These are phyloP conservation scores for Erinaceus europaeus DNA, from an alignment of 2,113 vertebrate species.

Conservation along the genomic window DNA sequence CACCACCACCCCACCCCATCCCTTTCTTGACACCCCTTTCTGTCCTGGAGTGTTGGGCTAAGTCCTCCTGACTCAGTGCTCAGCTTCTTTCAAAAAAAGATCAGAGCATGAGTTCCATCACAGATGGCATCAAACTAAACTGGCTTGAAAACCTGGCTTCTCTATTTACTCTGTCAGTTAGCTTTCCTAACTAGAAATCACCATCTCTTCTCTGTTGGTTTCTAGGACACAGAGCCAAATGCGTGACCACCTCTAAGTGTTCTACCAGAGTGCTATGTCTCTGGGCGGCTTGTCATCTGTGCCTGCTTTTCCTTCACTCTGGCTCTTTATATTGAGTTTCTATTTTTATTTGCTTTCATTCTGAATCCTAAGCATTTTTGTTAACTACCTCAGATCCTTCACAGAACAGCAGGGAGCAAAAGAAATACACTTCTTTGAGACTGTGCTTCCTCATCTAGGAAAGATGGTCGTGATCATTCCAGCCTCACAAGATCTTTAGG, in stretches of 20 bases:
- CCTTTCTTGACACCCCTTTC: no score
- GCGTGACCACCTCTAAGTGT: not conserved
- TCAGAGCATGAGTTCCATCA: not conserved
- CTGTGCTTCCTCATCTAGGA: not conserved
- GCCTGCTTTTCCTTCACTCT: not conserved
- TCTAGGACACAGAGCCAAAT: not conserved
- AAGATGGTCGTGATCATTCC: not conserved
- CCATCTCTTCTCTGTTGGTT: not conserved
- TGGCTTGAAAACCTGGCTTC: not conserved
- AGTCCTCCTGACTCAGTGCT: not conserved
- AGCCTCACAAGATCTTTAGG: not conserved
- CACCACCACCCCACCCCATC: no score
- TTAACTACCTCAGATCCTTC: slow-evolving; percentile 36
- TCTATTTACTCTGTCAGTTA: not conserved
- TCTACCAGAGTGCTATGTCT: fast-evolving
- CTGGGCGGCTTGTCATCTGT: not conserved
- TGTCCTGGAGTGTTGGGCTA: not conserved
- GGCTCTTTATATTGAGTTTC: not conserved
- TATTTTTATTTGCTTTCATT: slow-evolving; percentile 32
- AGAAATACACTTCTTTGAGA: not conserved
- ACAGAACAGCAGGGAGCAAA: slow-evolving; percentile 5
- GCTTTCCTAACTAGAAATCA: not conserved
- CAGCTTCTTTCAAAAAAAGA: not conserved
- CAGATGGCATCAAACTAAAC: not conserved
- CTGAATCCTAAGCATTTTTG: slow-evolving; percentile 4